Base-by-base conservation (phyloP, 2,888 invertebrate species). In the Eugnorisma glareosa region DNA sequence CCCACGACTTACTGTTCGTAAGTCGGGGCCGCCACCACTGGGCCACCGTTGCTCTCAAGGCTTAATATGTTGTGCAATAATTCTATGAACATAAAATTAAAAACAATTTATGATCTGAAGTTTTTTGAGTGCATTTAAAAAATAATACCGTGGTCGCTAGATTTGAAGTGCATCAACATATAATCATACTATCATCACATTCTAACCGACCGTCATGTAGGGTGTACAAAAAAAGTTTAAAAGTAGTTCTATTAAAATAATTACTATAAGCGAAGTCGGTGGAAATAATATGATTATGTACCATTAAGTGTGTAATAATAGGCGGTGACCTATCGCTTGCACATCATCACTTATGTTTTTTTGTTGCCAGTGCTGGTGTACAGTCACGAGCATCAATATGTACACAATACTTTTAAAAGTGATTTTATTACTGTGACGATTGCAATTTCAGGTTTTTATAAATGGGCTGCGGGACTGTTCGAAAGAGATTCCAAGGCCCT, bases 271-370 rank as follows among this genome's bases (percentile, higher is more conserved):
- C 45, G 45, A 8, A 75, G 63, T 8, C 63, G 63, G 54, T 37
- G 8, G 37, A 57, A 54, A 45, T 45, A 75, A 75, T 24, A 67
- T 10, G 82, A 15, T 0, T 5, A 11, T 10, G 40, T 54, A 67
- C 24, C n/a, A 43, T 67, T 78, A 66, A 66, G 28, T 66, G 57
- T 51, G 64, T 78, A 73, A 73, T 78, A 81, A 79, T 81, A 79
- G 66, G 15, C 28, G 48, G 67, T 66, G 84, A 80, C 72, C 85
- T 83, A 85, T 85, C 73, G 64, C 61, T 71, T 73, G 81, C 61
- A 80, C 63, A 43, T 77, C 73, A 77, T 77, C 61, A 67, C 67
- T 81, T 79, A 81, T 74, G 66, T 61, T 75, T 79, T 54, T 61
- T 81, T 75, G 57, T 28, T 48, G 40, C 18, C 51, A 43, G 54